Base-by-base conservation (phyloP, 2,888 invertebrate genomes). In the Ashinkailepas kermadecensis region DNA sequence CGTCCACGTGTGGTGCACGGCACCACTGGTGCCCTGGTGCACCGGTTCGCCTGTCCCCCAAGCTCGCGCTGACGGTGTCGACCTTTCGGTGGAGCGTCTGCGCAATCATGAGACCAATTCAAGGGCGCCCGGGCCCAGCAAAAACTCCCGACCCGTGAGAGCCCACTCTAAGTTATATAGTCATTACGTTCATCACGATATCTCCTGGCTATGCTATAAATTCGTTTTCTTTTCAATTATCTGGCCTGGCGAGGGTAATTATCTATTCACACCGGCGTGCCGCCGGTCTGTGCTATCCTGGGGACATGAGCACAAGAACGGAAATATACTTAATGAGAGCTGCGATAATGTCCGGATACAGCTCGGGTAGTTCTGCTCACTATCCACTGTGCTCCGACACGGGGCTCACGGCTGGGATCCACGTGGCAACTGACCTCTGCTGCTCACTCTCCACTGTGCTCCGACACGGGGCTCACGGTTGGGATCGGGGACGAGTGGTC, bases 161-260 rank as follows among this genome's bases (percentile, higher is more conserved):
- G 56, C 74, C 65, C 74, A 54, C 54, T 54, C 74, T 74, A 56
- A 74, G 54, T 74, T 74, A 74, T 56, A 74, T 21, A 74, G 74
- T 56, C 74, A 74, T 74, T 74, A 74, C 74, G 56, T 56, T 74
- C 54, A 74, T 74, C 74, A 56, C 74, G 10, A 21, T 74, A 74
- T 74, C 74, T 54, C 15, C 10, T 56, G 1, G 54, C 23, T 23
- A 21, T 74, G 74, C 23, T 56, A 74, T 74, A 74, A 74, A 74
- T 74, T 74, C 74, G 56, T 74, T 74, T 56, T 74, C 74, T 74
- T 74, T 74, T 74, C 74, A 74, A 74, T 74, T 74, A 74, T 56
- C 74, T 54, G 12, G 7, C 39, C 11, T 25, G 70, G 70, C 12
- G 12, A 13, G 70, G 25, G 70, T 70, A 70, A 70, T 70, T 70